Evolutionary conservation across 1,140 invertebrate genomes (phyloP), one percentile per base, ranked within the genome.

Genomic region (Anagrus nilaparvatae): DNA sequence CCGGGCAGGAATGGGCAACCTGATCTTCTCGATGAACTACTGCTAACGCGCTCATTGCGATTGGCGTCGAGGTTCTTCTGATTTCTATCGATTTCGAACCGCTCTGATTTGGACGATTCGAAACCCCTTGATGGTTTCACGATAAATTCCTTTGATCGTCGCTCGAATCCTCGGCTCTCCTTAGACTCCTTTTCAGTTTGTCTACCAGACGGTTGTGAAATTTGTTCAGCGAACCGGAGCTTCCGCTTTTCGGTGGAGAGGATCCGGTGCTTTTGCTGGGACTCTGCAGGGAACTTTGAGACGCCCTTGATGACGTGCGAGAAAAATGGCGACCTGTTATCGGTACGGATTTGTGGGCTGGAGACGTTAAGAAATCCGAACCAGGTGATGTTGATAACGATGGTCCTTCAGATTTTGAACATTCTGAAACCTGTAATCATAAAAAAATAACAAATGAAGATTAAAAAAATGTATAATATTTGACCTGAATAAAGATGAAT

Each of bases 121-220:
- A 67, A 67, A 67, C 64, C 65, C 51, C 58, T 10, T 54, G 50
- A 34, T 31, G 57, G 47, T 66, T 61, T 69, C 66, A 69, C 58
- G 66, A 69, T 28, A 69, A 55, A 40, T 69, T 69, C 18, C 66
- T 55, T 47, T 67, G 63, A 30, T 74, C 66, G 40, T 73, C 75
- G 10, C 72, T 69, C 20, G 63, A 66, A 49, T 79, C 78, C 53
- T 78, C 79, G 39, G 61, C 61, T 42, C 75, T 79, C 53, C 75
- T 74, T 59, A 87, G 70, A 39, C 83, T 82, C 40, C 79, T 75
- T 61, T 83, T 83, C 53, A 90, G 62, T 64, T 87, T 87, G 60
- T 89, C 84, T 46, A 90, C 80, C 52, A 90, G 72, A 45, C 83
- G 76, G 59, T 75, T 80, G 72, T 88, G 84, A 61, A 90, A 88